Base-by-base conservation (phyloP, 1,140 invertebrate species). In the Kradibia gibbosae region DNA sequence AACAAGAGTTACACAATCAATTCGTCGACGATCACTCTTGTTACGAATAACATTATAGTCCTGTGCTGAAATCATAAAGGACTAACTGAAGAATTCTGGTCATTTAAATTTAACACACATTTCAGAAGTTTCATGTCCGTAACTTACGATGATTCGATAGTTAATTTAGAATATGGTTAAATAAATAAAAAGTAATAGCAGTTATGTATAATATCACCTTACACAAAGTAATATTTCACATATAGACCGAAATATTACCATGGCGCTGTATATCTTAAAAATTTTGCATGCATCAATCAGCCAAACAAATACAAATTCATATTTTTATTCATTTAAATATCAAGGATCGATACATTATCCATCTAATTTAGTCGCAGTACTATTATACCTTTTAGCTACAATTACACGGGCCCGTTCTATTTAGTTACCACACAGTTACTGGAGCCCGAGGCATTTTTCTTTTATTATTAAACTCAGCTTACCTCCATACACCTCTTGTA, bases 351-450 rank as follows among this genome's bases (percentile, higher is more conserved):
- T 65, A 57, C 31, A 22, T 39, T 55, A 57, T 74, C 34, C 28
- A 55, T 48, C 50, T 74, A 74, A 74, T 76, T 62, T 62, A 76
- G 45, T 36, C 74, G n/a, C 36, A 42, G 55, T 57, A 17, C 39
- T 55, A 55, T 74, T 74, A 57, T 20, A 74, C 31, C 48, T 55
- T 50, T 74, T 74, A 53, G 45, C 45, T 73, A 17, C 62, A 4
- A 36, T 17, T 28, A 22, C 25, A 34, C n/a, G 3, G 15, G 17
- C 13, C 17, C 20, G 28, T 74, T 25, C 57, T 57, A 28, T 48
- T 57, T 53, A 36, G 72, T 31, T 53, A 28, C 28, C 25, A 20
- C 45, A 28, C 50, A 20, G 5, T 25, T 2, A 57, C 7, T 5
- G 22, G 5, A 25, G n/a, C 3, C 62, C 1, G 62, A 5, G 62